Evolutionary conservation across 2,113 vertebrate genomes (phyloP), one percentile per base, ranked within the genome.

Genomic region (Phoxinus phoxinus): DNA sequence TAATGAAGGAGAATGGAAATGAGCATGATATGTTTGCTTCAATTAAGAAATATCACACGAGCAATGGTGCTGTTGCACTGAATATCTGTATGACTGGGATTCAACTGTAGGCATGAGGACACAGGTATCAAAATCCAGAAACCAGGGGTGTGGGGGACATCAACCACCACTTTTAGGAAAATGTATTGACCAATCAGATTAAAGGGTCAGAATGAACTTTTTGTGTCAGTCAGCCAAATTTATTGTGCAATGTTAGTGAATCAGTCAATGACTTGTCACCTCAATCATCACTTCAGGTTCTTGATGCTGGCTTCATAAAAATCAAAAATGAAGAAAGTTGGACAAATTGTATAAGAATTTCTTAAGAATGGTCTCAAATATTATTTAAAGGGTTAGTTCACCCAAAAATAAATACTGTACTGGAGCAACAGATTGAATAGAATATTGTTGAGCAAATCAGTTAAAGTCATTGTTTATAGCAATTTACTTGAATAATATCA

Each of bases 1-100:
- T 83, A 71, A 72, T 71, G 81, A 56, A 83, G 48, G 65, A 71
- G 25, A 72, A 11, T 83, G 46, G 65, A 83, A 72, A 37, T 71
- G 32, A 72, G 32, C 19, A 35, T 56, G 25, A 83, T 37, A 13
- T 41, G 48, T 83, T 83, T 72, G 46, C 48, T 17, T 83, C 32
- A 37, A 35, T 82, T 32, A 46, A 69, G 44, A 32, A n/a, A 35
- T 59, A n/a, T 59, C 53, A 58, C 75, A 76, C 8, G 0, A 46
- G 41, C 71, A 74, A 25, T 37, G 69, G 37, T 44, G 37, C 15
- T 51, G 46, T 30, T 76, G 46, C n/a, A 30, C 25, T 76, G 25
- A 51, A 44, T 44, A n/a, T 73, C 37, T 46, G 32, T 11, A n/a
- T 1, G 2, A 7, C 6, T 17, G 44, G 0, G 44, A 48, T 75